Conservation (phyloP, 2,113 vertebrate genomes). For the Cephalopterus ornatus region DNA sequence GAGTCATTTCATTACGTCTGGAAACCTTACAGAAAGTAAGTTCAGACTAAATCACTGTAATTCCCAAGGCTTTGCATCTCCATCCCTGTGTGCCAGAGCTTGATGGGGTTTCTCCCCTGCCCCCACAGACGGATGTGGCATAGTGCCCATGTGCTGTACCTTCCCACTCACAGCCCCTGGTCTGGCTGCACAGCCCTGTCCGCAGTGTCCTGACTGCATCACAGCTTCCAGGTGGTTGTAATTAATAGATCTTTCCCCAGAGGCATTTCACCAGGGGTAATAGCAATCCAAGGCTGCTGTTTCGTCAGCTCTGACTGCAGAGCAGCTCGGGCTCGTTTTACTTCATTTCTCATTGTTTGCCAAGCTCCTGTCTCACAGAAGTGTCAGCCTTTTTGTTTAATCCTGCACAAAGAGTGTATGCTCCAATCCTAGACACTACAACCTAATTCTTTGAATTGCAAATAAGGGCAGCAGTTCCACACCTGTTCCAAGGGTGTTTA, state of each 20-base stretch:
- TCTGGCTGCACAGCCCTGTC: background rate
- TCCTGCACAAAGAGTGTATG: background rate
- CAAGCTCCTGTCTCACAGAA: background rate
- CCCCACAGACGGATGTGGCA: background rate
- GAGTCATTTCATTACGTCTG: background rate
- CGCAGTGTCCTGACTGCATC: background rate
- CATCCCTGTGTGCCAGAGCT: background rate
- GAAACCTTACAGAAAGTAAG: background rate
- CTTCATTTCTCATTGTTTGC: background rate
- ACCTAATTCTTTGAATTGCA: background rate
- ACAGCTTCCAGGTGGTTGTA: background rate
- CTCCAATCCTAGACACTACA: background rate
- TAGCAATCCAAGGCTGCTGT: background rate
- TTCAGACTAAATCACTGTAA: rapidly evolving
- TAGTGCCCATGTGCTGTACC: background rate
- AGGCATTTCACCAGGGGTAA: background rate
- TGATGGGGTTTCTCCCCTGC: background rate
- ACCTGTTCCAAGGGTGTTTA: background rate
- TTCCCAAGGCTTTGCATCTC: background rate
- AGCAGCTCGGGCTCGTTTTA: rapidly evolving
- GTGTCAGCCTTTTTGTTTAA: background rate
- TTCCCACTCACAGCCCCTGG: background rate
- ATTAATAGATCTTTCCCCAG: background rate
- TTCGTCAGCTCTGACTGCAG: background rate
- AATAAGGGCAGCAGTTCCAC: background rate